These are phyloP conservation scores for Philereme vetulata DNA, from an alignment of 2,888 invertebrate species.

Conservation along the genomic window DNA sequence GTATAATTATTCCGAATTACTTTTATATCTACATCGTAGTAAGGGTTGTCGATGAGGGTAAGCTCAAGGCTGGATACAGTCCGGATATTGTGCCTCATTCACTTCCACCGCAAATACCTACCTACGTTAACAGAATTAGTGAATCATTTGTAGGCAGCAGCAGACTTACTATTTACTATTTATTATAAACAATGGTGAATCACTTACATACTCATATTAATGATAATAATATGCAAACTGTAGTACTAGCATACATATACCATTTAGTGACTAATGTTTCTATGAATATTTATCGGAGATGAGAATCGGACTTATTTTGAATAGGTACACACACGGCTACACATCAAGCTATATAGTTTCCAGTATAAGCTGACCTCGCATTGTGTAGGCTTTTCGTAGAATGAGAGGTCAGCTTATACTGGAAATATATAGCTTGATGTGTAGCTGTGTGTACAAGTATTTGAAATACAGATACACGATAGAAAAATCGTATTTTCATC, in stretches of 20 bases:
- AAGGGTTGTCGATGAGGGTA: slow-evolving; percentile 35
- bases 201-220: slow-evolving; percentile 26
- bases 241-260: slow-evolving; percentile 21
- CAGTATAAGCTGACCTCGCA: too few species aligned
- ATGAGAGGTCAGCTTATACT: too few species aligned
- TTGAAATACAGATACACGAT: too few species aligned
- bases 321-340: too few species aligned
- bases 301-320: too few species aligned
- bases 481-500: too few species aligned
- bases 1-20: slow-evolving; percentile 72
- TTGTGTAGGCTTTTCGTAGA: too few species aligned
- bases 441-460: too few species aligned
- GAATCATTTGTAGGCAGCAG: slow-evolving; percentile 37
- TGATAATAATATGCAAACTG: slow-evolving; percentile 37
- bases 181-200: slow-evolving; percentile 41
- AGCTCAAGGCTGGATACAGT: slow-evolving; percentile 13
- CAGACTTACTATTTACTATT: slow-evolving; percentile 37
- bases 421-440: too few species aligned
- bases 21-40: slow-evolving; percentile 49
- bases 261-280: slow-evolving; percentile 22
- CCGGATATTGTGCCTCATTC: slow-evolving; percentile 34
- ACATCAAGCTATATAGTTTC: too few species aligned
- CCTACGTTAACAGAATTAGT: slow-evolving; percentile 25
- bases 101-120: slow-evolving; percentile 29
- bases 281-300: slow-evolving; percentile 23